Base-by-base conservation (phyloP, 1,140 invertebrate genomes). In the Drosophila arawakana region DNA sequence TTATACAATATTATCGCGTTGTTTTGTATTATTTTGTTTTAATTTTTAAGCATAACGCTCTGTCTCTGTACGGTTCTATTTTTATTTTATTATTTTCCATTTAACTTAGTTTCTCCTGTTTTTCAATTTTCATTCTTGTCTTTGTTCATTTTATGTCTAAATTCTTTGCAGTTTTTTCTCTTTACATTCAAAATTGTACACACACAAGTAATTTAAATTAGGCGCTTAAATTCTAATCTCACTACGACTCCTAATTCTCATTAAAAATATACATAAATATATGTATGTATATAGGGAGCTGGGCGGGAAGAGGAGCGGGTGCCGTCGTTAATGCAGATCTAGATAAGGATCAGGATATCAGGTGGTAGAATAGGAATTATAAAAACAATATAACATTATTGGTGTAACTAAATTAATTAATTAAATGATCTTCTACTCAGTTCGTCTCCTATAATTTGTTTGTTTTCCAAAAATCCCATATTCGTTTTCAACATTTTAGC, bases 131-230 rank as follows among this genome's bases (percentile, higher is more conserved):
- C 44, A 46, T 72, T 61, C 52, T 82, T 77, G 61, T 89, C 73
- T 81, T 89, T 84, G 85, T 84, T 89, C 84, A 88, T 88, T 88
- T 82, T 71, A 88, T 89, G 84, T 89, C 84, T 88, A 88, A 88
- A 88, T 88, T 88, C 80, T 67, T 89, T 84, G 71, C 73, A 65
- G 79, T 85, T 85, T 30, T 30, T 5, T 30, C 6, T 30, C 25
- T 30, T 86, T 80, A 80, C 58, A 71, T 76, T 74, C 73, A 72
- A 30, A 74, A 54, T 73, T 72, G 69, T 83, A 75, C 76, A 83
- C 76, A 83, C 69, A 79, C 76, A 73, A 79, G 79, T 88, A 85
- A 89, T 80, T 74, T 83, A 80, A 89, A 63, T 83, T 88, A 83
- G 73, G 67, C 84, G 70, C 84, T 89, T 88, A 89, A 73, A 70